Conservation (phyloP, 2,113 vertebrate species). For the Aythya baeri region DNA sequence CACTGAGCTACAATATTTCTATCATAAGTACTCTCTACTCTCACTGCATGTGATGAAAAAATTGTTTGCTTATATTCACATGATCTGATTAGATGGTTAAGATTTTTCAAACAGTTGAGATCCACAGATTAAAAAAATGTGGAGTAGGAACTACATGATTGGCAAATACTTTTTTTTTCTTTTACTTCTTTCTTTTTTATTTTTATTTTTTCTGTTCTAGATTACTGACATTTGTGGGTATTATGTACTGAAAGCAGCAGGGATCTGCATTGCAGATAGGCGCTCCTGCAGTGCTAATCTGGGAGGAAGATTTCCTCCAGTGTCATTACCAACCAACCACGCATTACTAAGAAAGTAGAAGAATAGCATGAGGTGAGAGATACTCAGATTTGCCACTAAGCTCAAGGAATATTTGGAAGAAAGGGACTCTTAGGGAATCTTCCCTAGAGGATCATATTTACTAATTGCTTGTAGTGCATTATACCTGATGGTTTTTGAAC, state of each 20-base stretch:
- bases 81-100: background rate
- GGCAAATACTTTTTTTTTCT: background rate
- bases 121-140: background rate
- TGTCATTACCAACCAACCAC: constrained; percentile 41
- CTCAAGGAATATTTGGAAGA: constrained; percentile 14
- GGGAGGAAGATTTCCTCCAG: constrained; percentile 47
- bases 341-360: constrained; percentile 35
- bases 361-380: constrained; percentile 17
- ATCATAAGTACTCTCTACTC: background rate
- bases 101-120: background rate
- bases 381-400: background rate
- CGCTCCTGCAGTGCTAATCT: constrained; percentile 57
- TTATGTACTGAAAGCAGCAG: constrained; percentile 33
- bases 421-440: background rate
- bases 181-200: fast-evolving
- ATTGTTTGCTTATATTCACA: background rate
- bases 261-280: constrained; percentile 65
- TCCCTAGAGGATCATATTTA: constrained; percentile 24
- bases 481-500: constrained; percentile 40
- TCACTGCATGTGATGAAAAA: background rate
- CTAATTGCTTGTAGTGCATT: constrained; percentile 34
- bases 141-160: background rate
- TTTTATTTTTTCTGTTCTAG: background rate
- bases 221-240: constrained; percentile 37
- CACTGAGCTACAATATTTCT: background rate